Conservation (phyloP, 2,888 invertebrate species). For the Hylaea fasciaria region DNA sequence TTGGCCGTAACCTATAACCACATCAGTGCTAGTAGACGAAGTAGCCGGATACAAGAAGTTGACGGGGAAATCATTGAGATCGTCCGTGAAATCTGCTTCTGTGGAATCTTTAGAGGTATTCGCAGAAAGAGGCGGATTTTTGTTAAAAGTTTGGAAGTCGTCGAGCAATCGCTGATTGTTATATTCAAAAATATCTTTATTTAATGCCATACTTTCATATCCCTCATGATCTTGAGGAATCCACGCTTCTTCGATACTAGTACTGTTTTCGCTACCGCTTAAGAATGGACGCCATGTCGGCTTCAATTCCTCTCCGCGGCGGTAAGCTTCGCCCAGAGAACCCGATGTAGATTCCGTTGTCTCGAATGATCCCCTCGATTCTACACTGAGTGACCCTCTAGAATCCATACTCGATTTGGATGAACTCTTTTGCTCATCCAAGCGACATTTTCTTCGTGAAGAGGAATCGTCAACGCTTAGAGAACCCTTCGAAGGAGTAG, state of each 20-base stretch:
- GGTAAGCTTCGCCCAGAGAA: conserved; percentile 88
- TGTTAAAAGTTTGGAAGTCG: conserved; percentile 80
- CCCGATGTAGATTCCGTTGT: conserved; percentile 90
- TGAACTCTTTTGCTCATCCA: conserved; percentile 82
- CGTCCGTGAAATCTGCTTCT: conserved; percentile 89
- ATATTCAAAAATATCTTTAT: conserved; percentile 78
- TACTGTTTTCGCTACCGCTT: conserved; percentile 91
- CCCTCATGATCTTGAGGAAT: conserved; percentile 90
- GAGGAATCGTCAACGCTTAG: conserved; percentile 82
- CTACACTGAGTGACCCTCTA: conserved; percentile 86
- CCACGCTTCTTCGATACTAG: conserved; percentile 93
- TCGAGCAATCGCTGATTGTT: conserved; percentile 76
- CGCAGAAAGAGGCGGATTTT: conserved; percentile 78
- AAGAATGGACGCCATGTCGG: conserved; percentile 94
- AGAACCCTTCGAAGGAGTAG: conserved; percentile 80
- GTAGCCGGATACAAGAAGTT: conserved; percentile 90
- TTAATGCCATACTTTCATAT: conserved; percentile 83
- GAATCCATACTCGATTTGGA: conserved; percentile 88
- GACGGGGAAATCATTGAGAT: conserved; percentile 90
- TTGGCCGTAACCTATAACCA: conserved; percentile 89
- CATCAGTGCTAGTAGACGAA: conserved; percentile 87
- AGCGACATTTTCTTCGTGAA: conserved; percentile 72
- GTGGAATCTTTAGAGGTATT: conserved; percentile 83
- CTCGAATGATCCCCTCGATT: conserved; percentile 89
- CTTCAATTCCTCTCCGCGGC: conserved; percentile 89